These are phyloP conservation scores for Hypomesus transpacificus DNA, from an alignment of 2,113 vertebrate genomes.

Conservation along the genomic window DNA sequence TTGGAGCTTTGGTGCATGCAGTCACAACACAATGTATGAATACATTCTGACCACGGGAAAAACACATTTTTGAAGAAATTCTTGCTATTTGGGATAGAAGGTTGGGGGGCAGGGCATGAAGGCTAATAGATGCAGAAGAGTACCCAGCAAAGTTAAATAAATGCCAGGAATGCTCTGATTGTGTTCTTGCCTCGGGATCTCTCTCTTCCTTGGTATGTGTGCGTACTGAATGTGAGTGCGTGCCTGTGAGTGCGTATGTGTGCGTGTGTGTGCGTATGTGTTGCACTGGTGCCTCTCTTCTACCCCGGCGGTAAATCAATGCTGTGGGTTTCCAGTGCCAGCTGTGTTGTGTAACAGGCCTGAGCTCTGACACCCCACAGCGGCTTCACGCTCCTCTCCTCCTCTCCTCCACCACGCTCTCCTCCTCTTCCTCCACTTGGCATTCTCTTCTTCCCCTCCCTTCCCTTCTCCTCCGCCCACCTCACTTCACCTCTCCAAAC, in stretches of 20 bases:
- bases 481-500: constrained; percentile 10
- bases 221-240: background rate
- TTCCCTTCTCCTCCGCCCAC: constrained; percentile 26
- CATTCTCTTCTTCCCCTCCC: constrained; percentile 19
- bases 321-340: background rate
- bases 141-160: constrained; percentile 9
- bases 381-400: background rate
- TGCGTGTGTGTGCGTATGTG: constrained; percentile 17
- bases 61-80: constrained; percentile 50
- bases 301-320: constrained; percentile 9
- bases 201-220: background rate
- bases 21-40: constrained; percentile 65
- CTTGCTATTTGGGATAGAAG: constrained; percentile 38
- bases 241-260: background rate
- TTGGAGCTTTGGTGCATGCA: constrained; percentile 59
- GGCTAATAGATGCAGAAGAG: constrained; percentile 24
- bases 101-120: constrained; percentile 1
- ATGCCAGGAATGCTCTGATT: background rate
- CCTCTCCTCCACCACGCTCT: background rate
- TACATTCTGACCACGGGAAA: constrained; percentile 52
- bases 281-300: constrained; percentile 2
- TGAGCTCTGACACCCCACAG: constrained; percentile 2
- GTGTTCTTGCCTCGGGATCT: background rate
- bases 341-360: constrained; percentile 7
- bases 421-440: background rate